Conservation (phyloP, 2,113 vertebrate genomes). For the Pachypanchax playfairii region DNA sequence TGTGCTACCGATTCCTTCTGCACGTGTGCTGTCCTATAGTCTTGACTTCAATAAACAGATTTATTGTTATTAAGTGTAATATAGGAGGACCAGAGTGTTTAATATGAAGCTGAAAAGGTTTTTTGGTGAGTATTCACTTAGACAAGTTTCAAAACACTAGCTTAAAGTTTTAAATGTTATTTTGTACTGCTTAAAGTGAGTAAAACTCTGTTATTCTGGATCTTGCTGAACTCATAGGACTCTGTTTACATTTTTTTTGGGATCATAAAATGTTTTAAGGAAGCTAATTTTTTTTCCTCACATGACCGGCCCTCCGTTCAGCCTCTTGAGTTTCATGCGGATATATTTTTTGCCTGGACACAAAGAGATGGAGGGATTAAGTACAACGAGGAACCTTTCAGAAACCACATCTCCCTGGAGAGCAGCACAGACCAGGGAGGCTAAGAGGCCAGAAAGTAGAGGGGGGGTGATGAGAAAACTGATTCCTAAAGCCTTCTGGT, state of each 20-base stretch:
- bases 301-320: constrained; percentile 33
- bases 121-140: too few species aligned
- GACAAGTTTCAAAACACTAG: too few species aligned
- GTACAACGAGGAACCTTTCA: constrained; percentile 81
- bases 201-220: constrained; percentile 21
- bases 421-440: constrained; percentile 27
- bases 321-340: constrained; percentile 77
- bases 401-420: constrained; percentile 77
- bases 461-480: neutral
- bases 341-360: constrained; percentile 80
- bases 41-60: too few species aligned
- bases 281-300: constrained; percentile 30
- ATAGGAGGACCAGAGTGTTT: too few species aligned
- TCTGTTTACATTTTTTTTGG: constrained; percentile 17
- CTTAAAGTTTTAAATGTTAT: too few species aligned
- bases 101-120: too few species aligned
- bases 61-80: too few species aligned
- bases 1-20: too few species aligned
- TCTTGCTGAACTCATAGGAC: constrained; percentile 14
- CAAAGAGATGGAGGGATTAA: constrained; percentile 77
- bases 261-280: constrained; percentile 20
- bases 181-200: neutral
- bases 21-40: too few species aligned
- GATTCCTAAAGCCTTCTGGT: constrained; percentile 54
- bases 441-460: constrained; percentile 27